A percentile compares a stretch with the other conserved stretches of the same genome.
Conservation (phyloP, 2,113 vertebrate genomes). For the Chaenogobius annularis region DNA sequence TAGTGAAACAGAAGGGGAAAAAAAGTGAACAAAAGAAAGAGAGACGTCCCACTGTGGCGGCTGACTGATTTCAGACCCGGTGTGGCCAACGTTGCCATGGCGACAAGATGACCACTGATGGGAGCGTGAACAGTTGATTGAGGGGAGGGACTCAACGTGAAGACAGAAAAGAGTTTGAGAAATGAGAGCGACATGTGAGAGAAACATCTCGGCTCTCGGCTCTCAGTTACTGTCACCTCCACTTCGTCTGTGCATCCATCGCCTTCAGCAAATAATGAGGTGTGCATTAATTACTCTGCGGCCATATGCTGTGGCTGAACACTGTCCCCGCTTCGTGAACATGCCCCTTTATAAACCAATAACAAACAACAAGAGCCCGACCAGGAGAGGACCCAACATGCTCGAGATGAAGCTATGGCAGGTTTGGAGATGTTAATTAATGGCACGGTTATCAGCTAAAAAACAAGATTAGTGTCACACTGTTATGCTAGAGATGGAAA, state of each 20-base stretch:
- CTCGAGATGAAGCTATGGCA: slow-evolving; percentile 1
- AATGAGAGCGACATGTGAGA: slow-evolving; percentile 6
- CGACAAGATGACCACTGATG: slow-evolving; percentile 60
- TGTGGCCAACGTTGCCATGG: slow-evolving; percentile 67
- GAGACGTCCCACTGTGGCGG: slow-evolving; percentile 41
- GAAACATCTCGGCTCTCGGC: not conserved
- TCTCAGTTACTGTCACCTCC: slow-evolving; percentile 31
- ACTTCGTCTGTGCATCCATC: slow-evolving; percentile 44
- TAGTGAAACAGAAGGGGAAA: slow-evolving; percentile 14
- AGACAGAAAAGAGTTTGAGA: slow-evolving; percentile 10
- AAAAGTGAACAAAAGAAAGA: slow-evolving; percentile 14
- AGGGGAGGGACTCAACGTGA: slow-evolving; percentile 31
- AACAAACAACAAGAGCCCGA: slow-evolving; percentile 23
- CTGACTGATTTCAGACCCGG: slow-evolving; percentile 37
- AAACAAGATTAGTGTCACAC: not conserved
- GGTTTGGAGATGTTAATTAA: slow-evolving; percentile 24
- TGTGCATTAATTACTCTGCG: slow-evolving; percentile 58
- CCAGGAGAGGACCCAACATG: slow-evolving; percentile 4
- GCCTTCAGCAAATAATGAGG: slow-evolving; percentile 57
- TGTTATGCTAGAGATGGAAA: slow-evolving; percentile 5
- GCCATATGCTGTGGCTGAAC: slow-evolving; percentile 47
- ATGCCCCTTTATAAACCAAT: slow-evolving; percentile 19
- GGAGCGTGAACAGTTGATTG: slow-evolving; percentile 50
- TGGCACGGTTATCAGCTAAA: slow-evolving; percentile 4
- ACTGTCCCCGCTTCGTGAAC: slow-evolving; percentile 5